Percentiles rank a stretch among this genome's conserved stretches.
Evolutionary conservation across 1,140 invertebrate species (phyloP).

Genomic region (Micrasema minimum): DNA sequence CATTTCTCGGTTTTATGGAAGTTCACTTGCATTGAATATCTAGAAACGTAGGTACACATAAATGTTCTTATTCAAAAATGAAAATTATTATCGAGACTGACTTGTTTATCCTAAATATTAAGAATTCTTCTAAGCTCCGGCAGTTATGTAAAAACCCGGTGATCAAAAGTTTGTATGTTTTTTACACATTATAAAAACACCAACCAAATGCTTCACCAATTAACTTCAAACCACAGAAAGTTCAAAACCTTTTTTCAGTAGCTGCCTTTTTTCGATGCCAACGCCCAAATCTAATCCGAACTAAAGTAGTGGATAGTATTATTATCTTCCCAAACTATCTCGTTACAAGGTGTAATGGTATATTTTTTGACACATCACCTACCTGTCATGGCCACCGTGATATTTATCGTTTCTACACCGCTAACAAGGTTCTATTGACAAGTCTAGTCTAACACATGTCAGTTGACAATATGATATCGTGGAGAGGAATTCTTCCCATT

Average conservation of each 20-base stretch:
- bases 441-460: slow-evolving; percentile 42
- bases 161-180: no score
- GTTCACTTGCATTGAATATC: no score
- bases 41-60: no score
- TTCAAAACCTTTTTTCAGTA: slow-evolving; percentile 4
- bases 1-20: no score
- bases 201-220: no score
- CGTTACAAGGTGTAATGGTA: slow-evolving; percentile 47
- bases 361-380: slow-evolving; percentile 44
- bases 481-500: slow-evolving; percentile 20
- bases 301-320: background rate
- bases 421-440: slow-evolving; percentile 36
- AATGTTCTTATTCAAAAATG: no score
- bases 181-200: no score
- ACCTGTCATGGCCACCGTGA: slow-evolving; percentile 30
- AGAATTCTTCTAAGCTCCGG: no score
- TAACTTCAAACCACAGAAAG: no score
- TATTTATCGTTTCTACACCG: slow-evolving; percentile 39
- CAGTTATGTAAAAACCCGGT: no score
- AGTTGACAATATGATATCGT: slow-evolving; percentile 33
- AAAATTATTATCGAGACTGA: no score
- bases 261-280: slow-evolving; percentile 19
- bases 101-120: no score
- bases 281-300: slow-evolving; percentile 20
- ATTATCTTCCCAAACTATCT: slow-evolving; percentile 42